Percentiles rank a stretch among this genome's conserved stretches.
phyloP scores from a whole-genome alignment of 2,888 invertebrate genomes.

The Theristus sp. region DNA sequence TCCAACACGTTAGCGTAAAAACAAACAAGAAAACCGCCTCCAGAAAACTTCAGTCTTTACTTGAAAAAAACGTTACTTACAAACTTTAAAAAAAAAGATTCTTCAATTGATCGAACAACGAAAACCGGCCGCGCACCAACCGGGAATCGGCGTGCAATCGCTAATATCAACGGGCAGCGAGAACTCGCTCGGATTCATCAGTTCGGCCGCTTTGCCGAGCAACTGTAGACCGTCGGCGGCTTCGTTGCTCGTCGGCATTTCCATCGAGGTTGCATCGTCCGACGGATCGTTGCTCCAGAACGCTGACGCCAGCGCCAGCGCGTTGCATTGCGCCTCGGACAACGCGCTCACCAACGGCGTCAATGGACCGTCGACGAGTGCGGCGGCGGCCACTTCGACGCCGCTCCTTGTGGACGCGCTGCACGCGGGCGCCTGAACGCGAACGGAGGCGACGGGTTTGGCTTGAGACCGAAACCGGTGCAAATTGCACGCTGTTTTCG shows the following conservation, averaged over 20 bases:
- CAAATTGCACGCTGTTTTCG: no score
- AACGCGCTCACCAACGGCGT: neutral
- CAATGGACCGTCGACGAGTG: neutral
- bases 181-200: constrained; percentile 74
- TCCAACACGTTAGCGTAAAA: no score
- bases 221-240: neutral
- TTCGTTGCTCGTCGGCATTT: neutral
- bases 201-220: constrained; percentile 47
- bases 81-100: no score
- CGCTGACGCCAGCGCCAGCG: constrained; percentile 45
- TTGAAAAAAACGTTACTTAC: no score
- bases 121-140: neutral
- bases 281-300: constrained; percentile 21
- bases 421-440: neutral
- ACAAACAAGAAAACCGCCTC: no score
- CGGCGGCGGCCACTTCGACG: neutral
- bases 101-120: no score
- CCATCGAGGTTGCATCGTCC: neutral
- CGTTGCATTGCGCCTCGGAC: constrained; percentile 5
- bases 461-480: no score
- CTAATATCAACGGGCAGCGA: constrained; percentile 44
- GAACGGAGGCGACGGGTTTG: neutral
- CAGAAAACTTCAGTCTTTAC: no score
- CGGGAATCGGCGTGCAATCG: neutral
- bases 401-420: neutral